Conservation (phyloP, 2,888 invertebrate species). For the Trachelus iudaicus region DNA sequence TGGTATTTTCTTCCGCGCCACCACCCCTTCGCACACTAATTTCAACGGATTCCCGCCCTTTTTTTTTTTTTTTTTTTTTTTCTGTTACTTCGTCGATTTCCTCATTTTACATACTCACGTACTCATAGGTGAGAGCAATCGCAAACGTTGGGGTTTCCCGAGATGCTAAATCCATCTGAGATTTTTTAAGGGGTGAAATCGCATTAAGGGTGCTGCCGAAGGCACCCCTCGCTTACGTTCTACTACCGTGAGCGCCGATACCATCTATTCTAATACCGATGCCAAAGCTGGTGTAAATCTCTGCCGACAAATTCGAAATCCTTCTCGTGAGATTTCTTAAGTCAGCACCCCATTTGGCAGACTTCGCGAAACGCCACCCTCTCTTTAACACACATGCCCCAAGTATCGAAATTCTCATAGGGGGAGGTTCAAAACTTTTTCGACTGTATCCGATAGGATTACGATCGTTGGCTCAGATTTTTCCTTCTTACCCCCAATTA, state of each 20-base stretch:
- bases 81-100: background rate
- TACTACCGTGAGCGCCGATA: conserved; percentile 29
- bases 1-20: background rate
- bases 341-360: background rate
- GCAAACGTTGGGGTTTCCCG: conserved; percentile 7
- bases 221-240: conserved; percentile 18
- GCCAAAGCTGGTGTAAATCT: conserved; percentile 43
- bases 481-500: background rate
- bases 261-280: conserved; percentile 43
- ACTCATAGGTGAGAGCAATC: background rate
- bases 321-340: conserved; percentile 42
- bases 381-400: background rate
- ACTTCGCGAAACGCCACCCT: background rate
- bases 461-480: background rate
- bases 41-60: background rate
- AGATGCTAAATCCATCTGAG: conserved; percentile 32
- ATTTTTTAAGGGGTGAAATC: conserved; percentile 39
- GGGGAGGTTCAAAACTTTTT: background rate
- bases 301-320: conserved; percentile 47
- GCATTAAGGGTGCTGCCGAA: conserved; percentile 34
- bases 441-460: background rate
- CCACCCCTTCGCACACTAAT: background rate
- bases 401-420: background rate
- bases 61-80: too few relatives aligned
- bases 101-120: background rate